phyloP scores from a whole-genome alignment of 2,113 vertebrate species.

The Mesocricetus auratus region DNA sequence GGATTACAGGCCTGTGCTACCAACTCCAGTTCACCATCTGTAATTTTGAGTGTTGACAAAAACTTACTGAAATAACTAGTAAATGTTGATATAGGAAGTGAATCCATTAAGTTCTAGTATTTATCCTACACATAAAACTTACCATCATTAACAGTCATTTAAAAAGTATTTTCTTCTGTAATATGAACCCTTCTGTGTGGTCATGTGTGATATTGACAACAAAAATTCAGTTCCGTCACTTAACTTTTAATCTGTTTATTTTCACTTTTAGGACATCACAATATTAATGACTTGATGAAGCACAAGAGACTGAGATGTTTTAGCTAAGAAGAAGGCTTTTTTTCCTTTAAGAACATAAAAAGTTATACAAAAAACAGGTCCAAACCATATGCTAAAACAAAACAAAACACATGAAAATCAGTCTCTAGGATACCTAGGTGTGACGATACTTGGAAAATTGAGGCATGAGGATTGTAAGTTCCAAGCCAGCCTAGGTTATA shows the following conservation, averaged over 20 bases:
- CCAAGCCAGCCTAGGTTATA: background rate
- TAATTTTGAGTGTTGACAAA: constrained; percentile 61
- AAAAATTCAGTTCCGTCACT: constrained; percentile 48
- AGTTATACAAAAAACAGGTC: constrained; percentile 2
- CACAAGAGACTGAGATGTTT: constrained; percentile 40
- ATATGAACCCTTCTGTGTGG: background rate
- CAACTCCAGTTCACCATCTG: constrained; percentile 12
- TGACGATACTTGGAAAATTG: background rate
- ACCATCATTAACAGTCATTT: constrained; percentile 30
- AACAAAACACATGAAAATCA: constrained; percentile 46
- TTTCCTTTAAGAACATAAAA: constrained; percentile 39
- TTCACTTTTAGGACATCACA: constrained; percentile 49
- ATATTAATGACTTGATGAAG: constrained; percentile 62
- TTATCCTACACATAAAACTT: constrained; percentile 45
- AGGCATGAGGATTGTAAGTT: background rate
- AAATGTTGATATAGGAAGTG: constrained; percentile 7
- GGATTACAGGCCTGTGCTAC: background rate
- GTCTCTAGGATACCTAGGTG: background rate
- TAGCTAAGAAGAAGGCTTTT: constrained; percentile 34
- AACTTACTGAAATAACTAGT: constrained; percentile 25
- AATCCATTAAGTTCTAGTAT: constrained; percentile 19
- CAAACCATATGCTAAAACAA: constrained; percentile 54
- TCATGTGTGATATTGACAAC: constrained; percentile 5
- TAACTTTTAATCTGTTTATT: constrained; percentile 57
- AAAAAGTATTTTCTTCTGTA: constrained; percentile 37